Evolutionary conservation across 1,140 invertebrate species (phyloP).

Genomic region (Sinonovacula constricta): DNA sequence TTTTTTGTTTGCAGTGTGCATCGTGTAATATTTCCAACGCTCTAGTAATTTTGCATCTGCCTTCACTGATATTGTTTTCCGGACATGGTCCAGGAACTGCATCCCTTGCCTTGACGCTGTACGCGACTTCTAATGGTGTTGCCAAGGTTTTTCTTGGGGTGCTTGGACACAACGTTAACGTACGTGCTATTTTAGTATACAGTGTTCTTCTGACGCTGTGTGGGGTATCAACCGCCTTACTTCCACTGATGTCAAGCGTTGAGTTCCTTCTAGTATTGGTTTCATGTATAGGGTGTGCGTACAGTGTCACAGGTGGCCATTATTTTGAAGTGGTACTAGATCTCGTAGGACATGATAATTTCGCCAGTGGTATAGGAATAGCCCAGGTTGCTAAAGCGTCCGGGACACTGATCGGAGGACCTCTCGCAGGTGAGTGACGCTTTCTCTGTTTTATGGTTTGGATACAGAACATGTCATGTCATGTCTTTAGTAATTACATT

Average conservation of each 20-base stretch:
- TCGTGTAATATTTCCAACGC: slow-evolving; percentile 39
- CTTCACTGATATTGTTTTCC: slow-evolving; percentile 20
- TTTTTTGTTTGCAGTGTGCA: slow-evolving; percentile 8
- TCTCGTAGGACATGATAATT: slow-evolving; percentile 21
- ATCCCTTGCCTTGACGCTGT: slow-evolving; percentile 13
- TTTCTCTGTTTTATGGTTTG: not conserved
- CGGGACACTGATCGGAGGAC: slow-evolving; percentile 6
- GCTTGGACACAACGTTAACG: slow-evolving; percentile 2
- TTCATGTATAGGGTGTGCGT: not conserved
- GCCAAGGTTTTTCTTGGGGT: slow-evolving; percentile 24
- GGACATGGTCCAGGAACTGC: not conserved
- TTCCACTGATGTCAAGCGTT: not conserved
- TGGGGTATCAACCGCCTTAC: not conserved
- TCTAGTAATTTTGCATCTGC: slow-evolving; percentile 31
- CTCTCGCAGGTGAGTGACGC: slow-evolving; percentile 24
- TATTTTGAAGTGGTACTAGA: slow-evolving; percentile 10
- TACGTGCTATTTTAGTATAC: slow-evolving; percentile 2
- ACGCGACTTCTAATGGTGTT: slow-evolving; percentile 17
- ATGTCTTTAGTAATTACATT: not conserved
- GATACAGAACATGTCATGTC: no score
- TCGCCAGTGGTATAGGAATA: slow-evolving; percentile 28
- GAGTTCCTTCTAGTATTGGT: slow-evolving; percentile 4
- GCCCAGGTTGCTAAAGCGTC: slow-evolving; percentile 24
- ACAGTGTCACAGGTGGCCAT: slow-evolving; percentile 34
- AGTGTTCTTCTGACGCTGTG: slow-evolving; percentile 5